These are phyloP conservation scores for Tringa solitaria DNA, from an alignment of 2,113 vertebrate genomes.

Conservation along the genomic window DNA sequence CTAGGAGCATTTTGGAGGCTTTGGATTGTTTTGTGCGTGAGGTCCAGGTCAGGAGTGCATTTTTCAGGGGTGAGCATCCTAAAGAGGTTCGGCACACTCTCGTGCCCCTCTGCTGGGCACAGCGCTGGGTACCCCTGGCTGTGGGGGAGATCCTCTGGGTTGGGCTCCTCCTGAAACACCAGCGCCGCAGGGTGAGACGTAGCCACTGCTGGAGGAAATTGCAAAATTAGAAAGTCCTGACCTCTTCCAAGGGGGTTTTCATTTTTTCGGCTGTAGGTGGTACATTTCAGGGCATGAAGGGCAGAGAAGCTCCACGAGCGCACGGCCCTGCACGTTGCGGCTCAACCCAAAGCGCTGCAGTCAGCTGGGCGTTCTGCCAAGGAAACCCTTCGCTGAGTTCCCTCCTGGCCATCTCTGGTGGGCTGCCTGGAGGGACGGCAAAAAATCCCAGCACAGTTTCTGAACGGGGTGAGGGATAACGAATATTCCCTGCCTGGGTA, in stretches of 20 bases:
- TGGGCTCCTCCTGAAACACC: not conserved
- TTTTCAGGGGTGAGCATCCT: not conserved
- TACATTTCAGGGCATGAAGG: not conserved
- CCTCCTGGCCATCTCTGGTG: slow-evolving; percentile 20
- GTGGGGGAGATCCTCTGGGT: not conserved
- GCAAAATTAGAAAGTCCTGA: not conserved
- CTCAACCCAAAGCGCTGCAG: not conserved
- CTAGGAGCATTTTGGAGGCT: not conserved
- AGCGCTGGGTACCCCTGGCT: not conserved
- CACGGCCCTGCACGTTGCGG: not conserved
- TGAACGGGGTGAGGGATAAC: not conserved
- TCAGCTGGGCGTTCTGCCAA: slow-evolving; percentile 35
- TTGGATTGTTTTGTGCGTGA: not conserved
- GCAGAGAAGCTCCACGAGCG: not conserved
- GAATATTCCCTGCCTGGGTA: not conserved
- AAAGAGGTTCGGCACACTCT: not conserved
- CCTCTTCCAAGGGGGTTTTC: not conserved
- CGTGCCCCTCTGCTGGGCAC: not conserved
- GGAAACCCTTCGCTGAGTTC: not conserved
- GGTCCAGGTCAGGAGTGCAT: not conserved
- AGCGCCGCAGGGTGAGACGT: accelerated
- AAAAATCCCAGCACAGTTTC: not conserved
- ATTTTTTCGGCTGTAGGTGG: not conserved
- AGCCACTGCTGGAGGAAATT: not conserved
- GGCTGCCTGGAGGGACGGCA: slow-evolving; percentile 29